Evolutionary conservation across 2,888 invertebrate genomes (phyloP), one percentile per base, ranked within the genome.

Genomic region (Unio pictorum): DNA sequence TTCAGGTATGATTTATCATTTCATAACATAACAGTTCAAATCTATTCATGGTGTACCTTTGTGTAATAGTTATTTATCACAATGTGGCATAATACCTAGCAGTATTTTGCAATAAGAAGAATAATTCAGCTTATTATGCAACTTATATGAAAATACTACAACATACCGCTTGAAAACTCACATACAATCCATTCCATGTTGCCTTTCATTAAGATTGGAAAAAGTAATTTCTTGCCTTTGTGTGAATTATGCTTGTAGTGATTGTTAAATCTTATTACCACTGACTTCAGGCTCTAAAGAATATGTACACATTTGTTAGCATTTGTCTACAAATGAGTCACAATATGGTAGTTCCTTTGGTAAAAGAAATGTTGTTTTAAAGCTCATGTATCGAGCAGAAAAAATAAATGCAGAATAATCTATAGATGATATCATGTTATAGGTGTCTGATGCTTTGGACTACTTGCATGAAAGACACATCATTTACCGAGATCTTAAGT

Each of bases 391-490:
- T 1, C 20, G 28, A 20, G 20, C 45, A n/a, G 18, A 8, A 18
- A n/a, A 62, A 45, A 45, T 62, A 18, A 26, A 62, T 62, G 62
- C 18, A 62, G 15, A 62, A 60, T 60, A 20, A 60, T 28, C 17
- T 20, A 5, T 18, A 23, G n/a, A 20, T 17, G 5, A 15, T 11
- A 20, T 58, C 57, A 64, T 57, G 63, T 80, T 83, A 18, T 84
- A 93, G 92, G 94, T 96, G 3, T 96, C 98, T 0, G 94, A 96
- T 84, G 98, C 99, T 3, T 93, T 99, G 30, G 97, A 97, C 90
- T 99, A 99, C 91, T 92, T 99, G 34, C 99, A 99, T 91, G 94
- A 95, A 17, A 93, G 95, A 72, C 94, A 95, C 75, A 96, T 99
- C 59, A 96, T 99, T 78, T 99, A 99, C 90, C 92, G 91, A 61